These are phyloP conservation scores for Morone chrysops DNA, from an alignment of 2,113 vertebrate species.

Conservation along the genomic window DNA sequence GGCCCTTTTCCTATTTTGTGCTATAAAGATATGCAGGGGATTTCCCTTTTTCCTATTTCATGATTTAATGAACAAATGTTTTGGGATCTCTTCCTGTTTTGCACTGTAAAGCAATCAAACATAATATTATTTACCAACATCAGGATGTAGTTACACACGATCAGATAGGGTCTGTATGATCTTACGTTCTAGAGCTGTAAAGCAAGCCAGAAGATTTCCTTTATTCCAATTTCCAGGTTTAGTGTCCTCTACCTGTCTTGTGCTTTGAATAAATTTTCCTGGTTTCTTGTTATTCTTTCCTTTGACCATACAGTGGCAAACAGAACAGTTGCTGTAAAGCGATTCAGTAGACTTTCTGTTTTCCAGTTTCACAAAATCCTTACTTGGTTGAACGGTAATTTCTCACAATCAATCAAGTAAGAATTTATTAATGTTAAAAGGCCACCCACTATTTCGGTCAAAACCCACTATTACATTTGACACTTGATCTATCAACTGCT, in stretches of 20 bases:
- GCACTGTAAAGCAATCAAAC: background rate
- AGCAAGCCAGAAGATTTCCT: background rate
- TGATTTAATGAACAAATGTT: background rate
- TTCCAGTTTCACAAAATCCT: background rate
- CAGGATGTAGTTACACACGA: background rate
- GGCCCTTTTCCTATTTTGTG: background rate
- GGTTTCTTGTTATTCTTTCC: background rate
- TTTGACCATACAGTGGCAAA: background rate
- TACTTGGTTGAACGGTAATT: background rate
- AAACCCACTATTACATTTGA: background rate
- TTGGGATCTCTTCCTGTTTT: background rate
- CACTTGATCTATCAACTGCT: constrained; percentile 12
- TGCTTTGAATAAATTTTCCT: background rate
- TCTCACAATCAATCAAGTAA: background rate
- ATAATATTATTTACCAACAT: background rate
- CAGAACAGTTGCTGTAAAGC: background rate
- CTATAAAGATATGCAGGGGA: background rate
- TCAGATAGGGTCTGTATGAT: background rate
- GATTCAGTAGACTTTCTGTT: background rate
- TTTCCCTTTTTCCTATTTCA: background rate
- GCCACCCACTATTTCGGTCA: background rate
- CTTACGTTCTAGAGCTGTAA: background rate
- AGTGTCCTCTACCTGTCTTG: background rate
- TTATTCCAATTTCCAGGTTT: background rate
- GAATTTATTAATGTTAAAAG: background rate